A percentile compares a stretch with the other conserved stretches of the same genome.
Conservation (phyloP, 64 coral and sea anemone genomes). For the Actinia equina region DNA sequence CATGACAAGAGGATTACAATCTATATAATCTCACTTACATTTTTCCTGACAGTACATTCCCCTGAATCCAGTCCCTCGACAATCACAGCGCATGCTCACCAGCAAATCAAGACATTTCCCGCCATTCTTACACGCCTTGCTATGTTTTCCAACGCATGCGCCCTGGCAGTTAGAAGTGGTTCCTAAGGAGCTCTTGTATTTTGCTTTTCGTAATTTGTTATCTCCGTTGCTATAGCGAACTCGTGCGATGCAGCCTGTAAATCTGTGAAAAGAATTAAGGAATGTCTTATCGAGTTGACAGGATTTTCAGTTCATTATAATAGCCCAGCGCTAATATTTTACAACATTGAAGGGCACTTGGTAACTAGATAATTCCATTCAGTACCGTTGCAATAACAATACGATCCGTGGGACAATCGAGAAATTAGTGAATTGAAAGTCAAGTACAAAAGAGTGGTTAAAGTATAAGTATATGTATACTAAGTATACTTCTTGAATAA, state of each 20-base stretch:
- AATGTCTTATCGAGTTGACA: neutral
- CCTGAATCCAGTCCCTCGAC: conserved; percentile 55
- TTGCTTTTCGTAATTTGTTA: conserved; percentile 26
- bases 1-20: neutral
- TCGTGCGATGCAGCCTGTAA: conserved; percentile 70
- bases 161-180: conserved; percentile 35
- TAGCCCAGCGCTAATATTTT: too few species aligned
- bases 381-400: too few species aligned
- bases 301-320: too few species aligned
- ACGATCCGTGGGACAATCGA: too few species aligned
- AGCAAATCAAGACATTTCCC: conserved; percentile 70
- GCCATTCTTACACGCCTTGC: conserved; percentile 46
- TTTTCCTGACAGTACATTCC: conserved; percentile 46
- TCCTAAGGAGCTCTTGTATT: neutral
- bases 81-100: conserved; percentile 51
- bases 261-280: conserved; percentile 26
- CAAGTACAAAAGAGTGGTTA: too few species aligned
- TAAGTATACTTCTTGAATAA: too few species aligned
- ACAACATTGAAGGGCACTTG: too few species aligned
- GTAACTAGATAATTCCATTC: too few species aligned
- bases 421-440: too few species aligned
- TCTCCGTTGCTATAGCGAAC: conserved; percentile 20
- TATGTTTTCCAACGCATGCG: conserved; percentile 30
- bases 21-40: neutral
- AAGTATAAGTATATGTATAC: too few species aligned